Conservation (phyloP, 30 jellyfish, hydroid and myxozoan species). For the Aurelia sp. region DNA sequence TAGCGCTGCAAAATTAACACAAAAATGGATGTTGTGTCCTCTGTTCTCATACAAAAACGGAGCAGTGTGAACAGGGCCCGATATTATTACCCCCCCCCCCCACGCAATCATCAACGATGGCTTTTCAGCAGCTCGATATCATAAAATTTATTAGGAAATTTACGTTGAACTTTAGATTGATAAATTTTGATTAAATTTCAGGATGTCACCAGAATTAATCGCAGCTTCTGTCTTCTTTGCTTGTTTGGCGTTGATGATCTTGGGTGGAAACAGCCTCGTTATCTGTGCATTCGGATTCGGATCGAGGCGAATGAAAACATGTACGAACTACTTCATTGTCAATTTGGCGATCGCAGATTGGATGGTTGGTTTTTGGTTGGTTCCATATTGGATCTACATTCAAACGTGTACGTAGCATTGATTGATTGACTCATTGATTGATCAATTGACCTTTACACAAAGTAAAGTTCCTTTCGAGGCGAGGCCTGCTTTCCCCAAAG, state of each 20-base stretch:
- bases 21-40: too few relatives aligned
- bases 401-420: slow-evolving; percentile 57
- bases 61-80: too few relatives aligned
- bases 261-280: slow-evolving; percentile 91
- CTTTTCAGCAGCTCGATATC: too few relatives aligned
- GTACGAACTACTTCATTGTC: slow-evolving; percentile 87
- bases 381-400: slow-evolving; percentile 87
- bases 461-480: too few relatives aligned
- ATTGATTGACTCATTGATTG: background rate
- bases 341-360: slow-evolving; percentile 85
- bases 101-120: too few relatives aligned
- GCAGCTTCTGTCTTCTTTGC: slow-evolving; percentile 67
- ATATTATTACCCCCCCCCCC: too few relatives aligned
- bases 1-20: too few relatives aligned
- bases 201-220: slow-evolving; percentile 54
- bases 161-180: too few relatives aligned
- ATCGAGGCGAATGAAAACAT: slow-evolving; percentile 80
- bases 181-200: background rate
- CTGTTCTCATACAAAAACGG: too few relatives aligned
- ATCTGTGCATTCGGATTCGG: slow-evolving; percentile 79
- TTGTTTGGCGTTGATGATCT: slow-evolving; percentile 45
- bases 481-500: too few relatives aligned
- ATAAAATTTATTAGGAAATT: too few relatives aligned
- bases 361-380: slow-evolving; percentile 83
- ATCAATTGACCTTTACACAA: too few relatives aligned